phyloP scores from a whole-genome alignment of 1,140 invertebrate genomes.

The Pteromalus puparum region DNA sequence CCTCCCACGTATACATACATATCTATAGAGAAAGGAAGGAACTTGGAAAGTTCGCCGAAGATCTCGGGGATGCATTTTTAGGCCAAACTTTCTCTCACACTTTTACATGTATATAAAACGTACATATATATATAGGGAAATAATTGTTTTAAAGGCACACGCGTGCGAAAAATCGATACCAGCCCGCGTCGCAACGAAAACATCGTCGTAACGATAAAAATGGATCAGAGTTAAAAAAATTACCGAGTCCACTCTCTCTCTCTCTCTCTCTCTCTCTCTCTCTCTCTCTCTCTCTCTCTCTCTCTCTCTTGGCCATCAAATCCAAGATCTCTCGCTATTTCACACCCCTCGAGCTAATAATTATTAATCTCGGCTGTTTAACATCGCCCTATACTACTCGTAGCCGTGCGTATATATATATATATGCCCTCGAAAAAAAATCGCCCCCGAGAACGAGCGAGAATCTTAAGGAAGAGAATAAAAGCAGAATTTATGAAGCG shows the following conservation, averaged over 20 bases:
- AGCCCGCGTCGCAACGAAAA: too few species aligned
- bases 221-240: not conserved
- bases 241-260: too few species aligned
- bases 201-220: too few species aligned
- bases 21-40: not conserved
- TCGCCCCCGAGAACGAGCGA: not conserved
- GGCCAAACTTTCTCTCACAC: not conserved
- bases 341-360: not conserved
- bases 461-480: conserved; percentile 3
- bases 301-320: too few species aligned
- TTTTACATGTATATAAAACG: too few species aligned
- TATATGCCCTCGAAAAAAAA: not conserved
- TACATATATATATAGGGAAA: too few species aligned
- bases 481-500: conserved; percentile 16
- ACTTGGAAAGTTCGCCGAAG: not conserved
- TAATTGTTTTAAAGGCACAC: not conserved
- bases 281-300: too few species aligned
- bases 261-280: too few species aligned
- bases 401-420: not conserved
- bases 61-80: not conserved
- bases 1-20: not conserved
- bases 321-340: too few species aligned
- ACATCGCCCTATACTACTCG: not conserved
- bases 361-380: conserved; percentile 10
- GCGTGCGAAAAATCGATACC: too few species aligned